Evolutionary conservation across 2,797 vertebrate genomes (phyloP).

Genomic region (Enteromius afrohamiltoni): DNA sequence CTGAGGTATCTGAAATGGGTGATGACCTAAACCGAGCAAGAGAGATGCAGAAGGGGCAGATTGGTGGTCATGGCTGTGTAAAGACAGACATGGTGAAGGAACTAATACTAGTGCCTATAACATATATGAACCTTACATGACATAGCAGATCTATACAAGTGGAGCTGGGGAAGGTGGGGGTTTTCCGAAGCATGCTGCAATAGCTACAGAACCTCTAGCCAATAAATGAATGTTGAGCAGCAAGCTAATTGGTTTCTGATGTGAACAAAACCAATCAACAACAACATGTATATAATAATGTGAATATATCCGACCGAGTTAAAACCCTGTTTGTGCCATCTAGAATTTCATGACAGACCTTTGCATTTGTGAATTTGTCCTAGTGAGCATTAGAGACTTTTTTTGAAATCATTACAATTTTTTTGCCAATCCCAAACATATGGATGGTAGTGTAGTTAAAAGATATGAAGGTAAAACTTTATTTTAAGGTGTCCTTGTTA

Average conservation of each 20-base stretch:
- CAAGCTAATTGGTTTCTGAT: background rate
- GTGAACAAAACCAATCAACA: background rate
- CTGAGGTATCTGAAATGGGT: background rate
- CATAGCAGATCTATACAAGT: background rate
- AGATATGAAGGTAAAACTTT: background rate
- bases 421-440: background rate
- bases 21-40: constrained; percentile 14
- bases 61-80: constrained; percentile 40
- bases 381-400: background rate
- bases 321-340: background rate
- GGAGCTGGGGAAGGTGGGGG: background rate
- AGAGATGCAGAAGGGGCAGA: background rate
- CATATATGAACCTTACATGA: background rate
- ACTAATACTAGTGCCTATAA: background rate
- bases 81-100: constrained; percentile 48
- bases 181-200: background rate
- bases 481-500: background rate
- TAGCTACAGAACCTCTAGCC: background rate
- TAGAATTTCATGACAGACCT: background rate
- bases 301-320: background rate
- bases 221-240: background rate
- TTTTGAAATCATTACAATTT: background rate
- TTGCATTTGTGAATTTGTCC: background rate
- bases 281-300: background rate
- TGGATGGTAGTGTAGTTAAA: background rate